phyloP scores from a whole-genome alignment of 2,113 vertebrate species.

The Cromileptes altivelis region DNA sequence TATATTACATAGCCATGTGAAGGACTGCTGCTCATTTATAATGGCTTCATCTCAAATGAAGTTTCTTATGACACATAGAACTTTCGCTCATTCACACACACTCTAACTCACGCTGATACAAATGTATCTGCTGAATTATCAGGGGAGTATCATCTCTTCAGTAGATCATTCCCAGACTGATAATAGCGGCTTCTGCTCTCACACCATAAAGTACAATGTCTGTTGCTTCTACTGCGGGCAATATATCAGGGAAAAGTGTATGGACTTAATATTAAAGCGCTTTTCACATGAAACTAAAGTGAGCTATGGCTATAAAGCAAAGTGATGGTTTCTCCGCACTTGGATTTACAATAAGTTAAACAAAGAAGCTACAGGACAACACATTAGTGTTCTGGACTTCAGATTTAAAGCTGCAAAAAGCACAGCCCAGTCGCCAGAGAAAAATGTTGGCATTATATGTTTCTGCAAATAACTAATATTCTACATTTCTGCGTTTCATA shows the following conservation, averaged over 20 bases:
- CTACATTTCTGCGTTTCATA: too few species aligned
- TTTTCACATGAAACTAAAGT: neutral
- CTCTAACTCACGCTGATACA: neutral
- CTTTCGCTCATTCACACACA: neutral
- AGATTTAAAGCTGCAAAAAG: constrained; percentile 5
- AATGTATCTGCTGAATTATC: constrained; percentile 1
- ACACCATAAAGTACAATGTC: neutral
- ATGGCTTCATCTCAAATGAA: neutral
- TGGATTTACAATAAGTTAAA: neutral
- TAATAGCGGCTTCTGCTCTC: neutral
- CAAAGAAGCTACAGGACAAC: neutral
- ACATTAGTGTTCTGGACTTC: neutral
- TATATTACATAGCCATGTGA: neutral
- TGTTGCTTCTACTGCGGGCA: neutral
- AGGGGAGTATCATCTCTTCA: neutral
- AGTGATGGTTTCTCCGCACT: neutral
- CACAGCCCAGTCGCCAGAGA: neutral
- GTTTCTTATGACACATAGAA: neutral
- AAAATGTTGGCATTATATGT: too few species aligned
- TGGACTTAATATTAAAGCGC: neutral
- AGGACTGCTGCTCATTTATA: neutral
- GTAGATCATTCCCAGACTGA: neutral
- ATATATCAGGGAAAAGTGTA: neutral
- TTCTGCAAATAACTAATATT: too few species aligned
- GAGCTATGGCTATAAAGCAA: neutral